These are phyloP conservation scores for Pristionchus entomophagus DNA, from an alignment of 2,888 invertebrate species.

Conservation along the genomic window DNA sequence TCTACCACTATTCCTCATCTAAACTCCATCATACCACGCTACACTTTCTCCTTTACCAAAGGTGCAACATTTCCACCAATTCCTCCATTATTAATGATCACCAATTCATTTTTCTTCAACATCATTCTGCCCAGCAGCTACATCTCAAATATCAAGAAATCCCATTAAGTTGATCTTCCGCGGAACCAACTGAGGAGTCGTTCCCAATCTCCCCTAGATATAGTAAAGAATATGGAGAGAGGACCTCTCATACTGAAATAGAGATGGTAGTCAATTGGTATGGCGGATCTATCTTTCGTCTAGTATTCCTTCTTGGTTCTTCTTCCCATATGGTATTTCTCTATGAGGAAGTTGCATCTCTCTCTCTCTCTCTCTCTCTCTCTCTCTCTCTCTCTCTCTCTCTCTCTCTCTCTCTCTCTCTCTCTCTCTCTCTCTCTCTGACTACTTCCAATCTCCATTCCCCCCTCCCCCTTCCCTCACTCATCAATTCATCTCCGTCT, in stretches of 20 bases:
- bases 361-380: neutral
- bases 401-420: too few species aligned
- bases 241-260: neutral
- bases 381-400: neutral
- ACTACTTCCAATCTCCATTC: neutral
- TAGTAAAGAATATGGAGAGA: too few species aligned
- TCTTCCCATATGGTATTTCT: neutral
- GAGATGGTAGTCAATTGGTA: too few species aligned
- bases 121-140: neutral
- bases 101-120: neutral
- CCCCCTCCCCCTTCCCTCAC: neutral
- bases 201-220: too few species aligned
- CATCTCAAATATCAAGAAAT: neutral
- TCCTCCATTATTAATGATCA: neutral
- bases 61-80: conserved; percentile 3
- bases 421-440: neutral
- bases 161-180: too few species aligned
- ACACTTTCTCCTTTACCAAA: neutral
- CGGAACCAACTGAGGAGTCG: too few species aligned
- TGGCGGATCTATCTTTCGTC: too few species aligned
- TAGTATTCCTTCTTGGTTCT: neutral
- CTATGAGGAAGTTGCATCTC: neutral
- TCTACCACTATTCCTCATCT: neutral
- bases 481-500: conserved; percentile 12
- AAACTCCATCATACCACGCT: neutral